Conservation (phyloP, 2,113 vertebrate species). For the Sinocyclocheilus anophthalmus region DNA sequence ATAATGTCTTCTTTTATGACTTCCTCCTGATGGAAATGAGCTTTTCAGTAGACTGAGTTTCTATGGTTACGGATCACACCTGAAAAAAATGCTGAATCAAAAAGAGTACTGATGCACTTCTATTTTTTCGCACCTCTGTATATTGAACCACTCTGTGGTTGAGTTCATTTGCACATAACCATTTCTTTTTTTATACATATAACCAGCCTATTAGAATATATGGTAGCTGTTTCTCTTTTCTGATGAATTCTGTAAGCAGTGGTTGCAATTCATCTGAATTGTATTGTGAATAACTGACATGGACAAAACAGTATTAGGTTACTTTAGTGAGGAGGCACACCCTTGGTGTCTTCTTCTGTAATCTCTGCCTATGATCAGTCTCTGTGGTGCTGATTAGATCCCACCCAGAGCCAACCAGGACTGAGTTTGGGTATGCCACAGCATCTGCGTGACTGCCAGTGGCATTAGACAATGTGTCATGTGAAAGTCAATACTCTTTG, state of each 20-base stretch:
- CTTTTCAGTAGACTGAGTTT: constrained; percentile 1
- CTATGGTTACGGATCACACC: not conserved
- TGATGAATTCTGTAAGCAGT: not conserved
- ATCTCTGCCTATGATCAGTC: constrained; percentile 22
- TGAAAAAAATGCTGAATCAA: not conserved
- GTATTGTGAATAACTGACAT: not conserved
- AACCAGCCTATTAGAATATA: not conserved
- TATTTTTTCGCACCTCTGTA: not conserved
- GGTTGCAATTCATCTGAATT: not conserved
- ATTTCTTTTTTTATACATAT: not conserved
- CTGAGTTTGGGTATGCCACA: not conserved
- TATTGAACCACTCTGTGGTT: not conserved
- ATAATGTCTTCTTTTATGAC: constrained; percentile 1
- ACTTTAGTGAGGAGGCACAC: constrained; percentile 1
- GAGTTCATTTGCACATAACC: not conserved
- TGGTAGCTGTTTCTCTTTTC: not conserved
- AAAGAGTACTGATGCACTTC: not conserved
- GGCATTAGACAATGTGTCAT: constrained; percentile 17
- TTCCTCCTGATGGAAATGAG: not conserved
- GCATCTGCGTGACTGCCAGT: constrained; percentile 22
- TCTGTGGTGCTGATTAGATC: not conserved
- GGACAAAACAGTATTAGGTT: constrained; percentile 1
- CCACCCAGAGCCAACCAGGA: not conserved
- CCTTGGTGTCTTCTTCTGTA: not conserved
- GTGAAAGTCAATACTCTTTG: constrained; percentile 19